Base-by-base conservation (phyloP, 2,888 invertebrate species). In the Lamellibrachia columna region DNA sequence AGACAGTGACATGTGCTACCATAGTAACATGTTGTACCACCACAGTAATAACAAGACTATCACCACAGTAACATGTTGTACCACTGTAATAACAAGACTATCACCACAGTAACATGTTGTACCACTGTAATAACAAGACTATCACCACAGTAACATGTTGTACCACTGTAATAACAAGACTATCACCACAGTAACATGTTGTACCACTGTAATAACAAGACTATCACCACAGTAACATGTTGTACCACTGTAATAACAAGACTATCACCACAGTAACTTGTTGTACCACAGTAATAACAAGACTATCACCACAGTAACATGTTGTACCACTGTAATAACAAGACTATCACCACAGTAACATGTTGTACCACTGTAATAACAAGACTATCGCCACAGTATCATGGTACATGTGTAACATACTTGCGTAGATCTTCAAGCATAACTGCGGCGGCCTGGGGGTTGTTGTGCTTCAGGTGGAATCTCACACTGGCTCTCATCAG, bases 401-500 rank as follows among this genome's bases (percentile, higher is more conserved):
- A 53, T 2, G 9, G 40, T 22, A 53, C 52, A 55, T 58, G n/a
- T 90, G 28, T 53, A 40, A 93, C 95, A 93, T 94, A 96, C 95
- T 97, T 97, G 11, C 98, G 97, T 40, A 98, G 97, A 95, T 98
- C 98, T 96, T 98, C 98, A 94, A 98, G 97, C 95, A 98, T 98
- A 92, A 97, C 97, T 9, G 98, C 98, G 0, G 98, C 98, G 1
- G 98, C 98, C 94, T 97, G 97, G 0, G 98, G 97, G 94, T 97
- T 97, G 0, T 98, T 98, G 92, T 98, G 98, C 92, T 98, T 97
- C 94, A 98, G 97, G 97, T 98, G 98, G 95, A 98, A 98, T 94
- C 97, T 98, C 0, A 98, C 98, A 8, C 98, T 98, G 95, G 98
- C 98, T 93, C 98, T 97, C 98, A 98, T 98, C 96, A 99, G 97